Evolutionary conservation across 2,888 invertebrate species (phyloP), one percentile per base, ranked within the genome.

Genomic region (Anorthoa munda): DNA sequence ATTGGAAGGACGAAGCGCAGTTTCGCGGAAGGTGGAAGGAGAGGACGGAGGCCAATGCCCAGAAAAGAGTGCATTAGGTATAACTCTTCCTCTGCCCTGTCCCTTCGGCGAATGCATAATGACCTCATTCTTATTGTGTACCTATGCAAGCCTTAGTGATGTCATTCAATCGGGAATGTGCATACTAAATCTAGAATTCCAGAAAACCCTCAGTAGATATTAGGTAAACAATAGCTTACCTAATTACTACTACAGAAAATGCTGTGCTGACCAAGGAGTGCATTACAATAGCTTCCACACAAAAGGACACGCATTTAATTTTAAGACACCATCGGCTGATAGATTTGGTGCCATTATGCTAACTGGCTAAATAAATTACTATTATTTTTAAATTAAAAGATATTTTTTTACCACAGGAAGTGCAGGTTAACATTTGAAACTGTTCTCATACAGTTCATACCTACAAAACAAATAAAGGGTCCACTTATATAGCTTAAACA

Each of bases 161-260:
- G 18, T 21, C 46, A 21, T 12, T 18, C 9, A 26, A 31, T 31
- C 13, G 4, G 46, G 7, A 69, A 69, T 53, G 45, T 53, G 51
- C 26, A 53, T 17, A 51, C 26, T 9, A 4, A 26, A 45, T 45
- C n/a, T 17, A 13, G n/a, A 69, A 53, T 69, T 53, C 51, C n/a
- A 45, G 26, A 69, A 51, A 17, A 45, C 13, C n/a, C 17, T 45
- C n/a, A 15, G 7, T 60, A 15, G n/a, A 21, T 45, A 59, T 59
- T 59, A 45, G 9, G 45, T 69, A 68, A 69, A 53, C 15, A 23
- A 68, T 66, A 50, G 68, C 39, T 23, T 69, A 26, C 1, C 12
- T 68, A 69, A 69, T 53, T 2, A 69, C 13, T 53, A 4, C 45
- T 17, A 23, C 23, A 69, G 45, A 69, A 69, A 53, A 17, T 3